Percentiles rank a stretch among this genome's conserved stretches.
Evolutionary conservation across 2,797 vertebrate species (phyloP).

Genomic region (Peromyscus attwateri): DNA sequence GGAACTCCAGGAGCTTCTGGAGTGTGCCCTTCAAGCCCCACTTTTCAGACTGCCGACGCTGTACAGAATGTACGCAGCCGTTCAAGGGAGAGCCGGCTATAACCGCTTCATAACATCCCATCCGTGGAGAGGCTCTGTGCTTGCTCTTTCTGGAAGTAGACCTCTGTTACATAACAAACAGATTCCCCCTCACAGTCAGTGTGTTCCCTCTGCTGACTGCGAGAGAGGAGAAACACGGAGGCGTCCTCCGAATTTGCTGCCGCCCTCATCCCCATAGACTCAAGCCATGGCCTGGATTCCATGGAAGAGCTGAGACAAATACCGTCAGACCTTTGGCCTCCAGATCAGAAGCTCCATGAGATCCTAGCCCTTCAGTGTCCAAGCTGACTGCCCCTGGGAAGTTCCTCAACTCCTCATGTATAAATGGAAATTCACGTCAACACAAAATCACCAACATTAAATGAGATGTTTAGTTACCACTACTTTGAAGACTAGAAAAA

Average conservation of each 20-base stretch:
- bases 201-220: not conserved
- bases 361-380: not conserved
- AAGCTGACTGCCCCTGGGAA: not conserved
- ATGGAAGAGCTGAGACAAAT: not conserved
- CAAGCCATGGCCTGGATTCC: not conserved
- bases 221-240: not conserved
- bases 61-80: not conserved
- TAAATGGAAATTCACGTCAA: not conserved
- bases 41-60: not conserved
- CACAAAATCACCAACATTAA: not conserved
- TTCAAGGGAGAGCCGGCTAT: slow-evolving; percentile 24
- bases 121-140: not conserved
- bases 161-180: slow-evolving; percentile 51
- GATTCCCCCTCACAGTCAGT: not conserved
- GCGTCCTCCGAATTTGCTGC: not conserved
- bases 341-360: not conserved
- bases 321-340: not conserved
- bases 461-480: not conserved
- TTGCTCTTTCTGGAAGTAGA: slow-evolving; percentile 21
- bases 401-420: not conserved
- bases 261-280: not conserved
- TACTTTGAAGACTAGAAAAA: not conserved
- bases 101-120: not conserved
- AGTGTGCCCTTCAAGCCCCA: not conserved
- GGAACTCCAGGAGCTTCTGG: not conserved